Evolutionary conservation across 1,140 invertebrate genomes (phyloP).

Genomic region (Lepidurus couesii): DNA sequence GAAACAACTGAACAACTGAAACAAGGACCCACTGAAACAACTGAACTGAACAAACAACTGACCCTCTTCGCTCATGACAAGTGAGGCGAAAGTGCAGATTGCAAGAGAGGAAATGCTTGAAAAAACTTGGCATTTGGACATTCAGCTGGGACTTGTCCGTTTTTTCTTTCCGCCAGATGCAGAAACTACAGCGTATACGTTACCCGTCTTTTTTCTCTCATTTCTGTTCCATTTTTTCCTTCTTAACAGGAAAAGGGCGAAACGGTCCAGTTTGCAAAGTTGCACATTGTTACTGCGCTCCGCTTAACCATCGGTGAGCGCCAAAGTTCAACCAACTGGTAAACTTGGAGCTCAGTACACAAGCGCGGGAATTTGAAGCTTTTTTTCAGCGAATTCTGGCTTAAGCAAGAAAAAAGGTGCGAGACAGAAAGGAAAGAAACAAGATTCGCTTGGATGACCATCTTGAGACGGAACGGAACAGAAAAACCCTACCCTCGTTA

Average conservation of each 20-base stretch:
- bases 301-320: not conserved
- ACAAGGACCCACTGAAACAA: too few species aligned
- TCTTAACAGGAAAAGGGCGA: not conserved
- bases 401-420: not conserved
- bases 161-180: too few species aligned
- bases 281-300: not conserved
- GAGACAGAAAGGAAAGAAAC: not conserved
- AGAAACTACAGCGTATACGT: too few species aligned
- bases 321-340: not conserved
- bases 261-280: not conserved
- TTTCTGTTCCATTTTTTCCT: not conserved
- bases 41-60: too few species aligned
- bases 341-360: not conserved
- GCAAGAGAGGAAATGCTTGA: not conserved
- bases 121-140: not conserved
- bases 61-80: not conserved
- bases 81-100: not conserved
- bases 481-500: conserved; percentile 16
- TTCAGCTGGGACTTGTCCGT: not conserved
- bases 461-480: conserved; percentile 18
- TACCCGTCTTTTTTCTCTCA: too few species aligned
- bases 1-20: too few species aligned
- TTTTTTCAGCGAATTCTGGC: not conserved
- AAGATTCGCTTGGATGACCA: not conserved
- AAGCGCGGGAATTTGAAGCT: not conserved